Conservation (phyloP, 2,797 vertebrate species). For the Meriones psammophilus region DNA sequence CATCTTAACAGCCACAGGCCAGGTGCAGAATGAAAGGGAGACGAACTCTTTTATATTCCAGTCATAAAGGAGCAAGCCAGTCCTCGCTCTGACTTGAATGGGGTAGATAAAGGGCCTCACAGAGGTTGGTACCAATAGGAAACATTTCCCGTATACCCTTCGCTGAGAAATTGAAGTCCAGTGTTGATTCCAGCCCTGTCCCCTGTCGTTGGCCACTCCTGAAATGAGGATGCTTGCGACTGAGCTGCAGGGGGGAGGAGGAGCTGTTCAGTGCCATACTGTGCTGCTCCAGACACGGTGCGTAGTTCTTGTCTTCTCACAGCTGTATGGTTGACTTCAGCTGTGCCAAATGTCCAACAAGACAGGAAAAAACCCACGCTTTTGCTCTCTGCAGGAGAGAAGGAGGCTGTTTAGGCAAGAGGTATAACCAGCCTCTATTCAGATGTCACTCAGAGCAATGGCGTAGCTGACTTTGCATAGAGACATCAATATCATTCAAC, state of each 20-base stretch:
- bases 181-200: background rate
- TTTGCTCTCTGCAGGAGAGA: background rate
- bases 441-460: background rate
- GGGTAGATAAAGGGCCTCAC: background rate
- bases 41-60: background rate
- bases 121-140: background rate
- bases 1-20: background rate
- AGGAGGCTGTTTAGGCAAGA: background rate
- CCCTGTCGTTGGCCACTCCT: fast-evolving
- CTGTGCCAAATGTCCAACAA: background rate
- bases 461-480: background rate
- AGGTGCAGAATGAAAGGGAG: background rate
- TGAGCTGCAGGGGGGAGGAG: background rate
- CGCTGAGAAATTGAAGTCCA: background rate
- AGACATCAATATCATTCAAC: background rate
- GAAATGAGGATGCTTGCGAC: background rate
- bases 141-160: background rate
- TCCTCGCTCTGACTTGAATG: background rate
- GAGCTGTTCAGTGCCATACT: background rate
- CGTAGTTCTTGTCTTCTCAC: constrained; percentile 25
- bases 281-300: background rate
- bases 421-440: background rate
- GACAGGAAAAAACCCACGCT: background rate
- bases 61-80: background rate
- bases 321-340: background rate